Conservation (phyloP, 2,113 vertebrate genomes). For the Poecilia latipinna region DNA sequence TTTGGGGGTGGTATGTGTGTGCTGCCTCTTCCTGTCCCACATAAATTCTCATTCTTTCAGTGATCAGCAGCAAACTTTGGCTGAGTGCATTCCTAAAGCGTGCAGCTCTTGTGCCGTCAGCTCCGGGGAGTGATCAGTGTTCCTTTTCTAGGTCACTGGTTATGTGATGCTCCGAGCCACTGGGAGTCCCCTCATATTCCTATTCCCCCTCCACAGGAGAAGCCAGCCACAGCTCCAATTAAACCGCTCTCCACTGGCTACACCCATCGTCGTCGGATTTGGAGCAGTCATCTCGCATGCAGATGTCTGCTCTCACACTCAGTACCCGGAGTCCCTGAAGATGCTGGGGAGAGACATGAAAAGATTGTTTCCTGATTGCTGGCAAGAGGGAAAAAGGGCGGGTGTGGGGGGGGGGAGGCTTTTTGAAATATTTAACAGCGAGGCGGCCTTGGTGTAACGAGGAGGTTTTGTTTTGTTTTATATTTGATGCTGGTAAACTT, state of each 20-base stretch:
- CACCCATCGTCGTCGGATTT: slow-evolving; percentile 69
- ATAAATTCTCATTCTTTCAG: slow-evolving; percentile 42
- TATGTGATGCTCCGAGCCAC: slow-evolving; percentile 73
- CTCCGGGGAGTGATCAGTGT: slow-evolving; percentile 78
- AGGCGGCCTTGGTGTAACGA: slow-evolving; percentile 67
- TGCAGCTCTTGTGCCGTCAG: slow-evolving; percentile 52
- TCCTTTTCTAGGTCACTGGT: slow-evolving; percentile 83
- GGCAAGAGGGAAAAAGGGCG: slow-evolving; percentile 62
- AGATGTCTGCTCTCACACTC: slow-evolving; percentile 67
- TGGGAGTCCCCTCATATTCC: slow-evolving; percentile 64
- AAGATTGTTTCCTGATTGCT: slow-evolving; percentile 80
- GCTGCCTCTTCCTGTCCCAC: background rate
- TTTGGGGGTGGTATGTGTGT: slow-evolving; percentile 15
- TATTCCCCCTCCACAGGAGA: slow-evolving; percentile 58
- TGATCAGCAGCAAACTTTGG: slow-evolving; percentile 50
- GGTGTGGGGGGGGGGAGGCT: slow-evolving; percentile 43
- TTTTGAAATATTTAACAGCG: slow-evolving; percentile 79
- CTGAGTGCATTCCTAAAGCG: slow-evolving; percentile 45
- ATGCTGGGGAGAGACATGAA: slow-evolving; percentile 72
- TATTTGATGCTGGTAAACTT: slow-evolving; percentile 78
- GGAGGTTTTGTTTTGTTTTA: slow-evolving; percentile 77
- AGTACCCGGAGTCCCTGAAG: slow-evolving; percentile 71
- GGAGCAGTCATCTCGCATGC: slow-evolving; percentile 78
- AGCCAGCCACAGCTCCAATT: slow-evolving; percentile 75
- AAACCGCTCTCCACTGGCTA: slow-evolving; percentile 60